phyloP scores from a whole-genome alignment of 2,113 vertebrate genomes.

The Amphiprion ocellaris region DNA sequence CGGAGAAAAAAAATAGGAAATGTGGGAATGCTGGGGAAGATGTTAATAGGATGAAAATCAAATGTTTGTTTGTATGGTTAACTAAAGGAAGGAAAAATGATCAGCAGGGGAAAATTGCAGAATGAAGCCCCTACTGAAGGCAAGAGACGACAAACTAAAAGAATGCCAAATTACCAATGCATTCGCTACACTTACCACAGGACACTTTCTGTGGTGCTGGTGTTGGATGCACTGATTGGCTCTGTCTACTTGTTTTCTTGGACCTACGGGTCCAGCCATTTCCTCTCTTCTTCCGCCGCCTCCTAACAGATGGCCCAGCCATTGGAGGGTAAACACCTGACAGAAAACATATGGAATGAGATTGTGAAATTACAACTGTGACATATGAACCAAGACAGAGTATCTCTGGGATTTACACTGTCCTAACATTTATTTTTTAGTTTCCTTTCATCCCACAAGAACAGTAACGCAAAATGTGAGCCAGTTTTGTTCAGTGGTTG shows the following conservation, averaged over 20 bases:
- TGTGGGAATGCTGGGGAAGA: slow-evolving; percentile 1
- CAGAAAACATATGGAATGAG: slow-evolving; percentile 16
- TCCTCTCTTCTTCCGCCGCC: slow-evolving; percentile 80
- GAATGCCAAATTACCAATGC: background rate
- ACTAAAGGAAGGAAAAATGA: background rate
- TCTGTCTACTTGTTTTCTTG: slow-evolving; percentile 61
- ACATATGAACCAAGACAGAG: background rate
- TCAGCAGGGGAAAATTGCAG: slow-evolving; percentile 2
- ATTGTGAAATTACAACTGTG: background rate
- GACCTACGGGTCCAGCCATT: slow-evolving; percentile 73
- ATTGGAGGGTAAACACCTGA: slow-evolving; percentile 83
- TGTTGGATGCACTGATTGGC: slow-evolving; percentile 46
- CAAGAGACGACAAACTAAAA: slow-evolving; percentile 11
- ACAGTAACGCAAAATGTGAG: too few relatives aligned
- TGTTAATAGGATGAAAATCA: slow-evolving; percentile 15
- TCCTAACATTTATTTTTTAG: too few relatives aligned
- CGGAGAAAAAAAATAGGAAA: slow-evolving; percentile 30
- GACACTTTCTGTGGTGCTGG: slow-evolving; percentile 83
- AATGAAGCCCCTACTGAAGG: slow-evolving; percentile 7
- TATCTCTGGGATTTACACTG: background rate
- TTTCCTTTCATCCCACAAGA: too few relatives aligned
- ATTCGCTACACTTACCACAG: slow-evolving; percentile 87
- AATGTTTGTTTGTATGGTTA: background rate
- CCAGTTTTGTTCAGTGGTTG: too few relatives aligned
- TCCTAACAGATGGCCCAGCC: slow-evolving; percentile 71